Evolutionary conservation across 2,797 vertebrate species (phyloP).

Genomic region (Aeoliscus strigatus): DNA sequence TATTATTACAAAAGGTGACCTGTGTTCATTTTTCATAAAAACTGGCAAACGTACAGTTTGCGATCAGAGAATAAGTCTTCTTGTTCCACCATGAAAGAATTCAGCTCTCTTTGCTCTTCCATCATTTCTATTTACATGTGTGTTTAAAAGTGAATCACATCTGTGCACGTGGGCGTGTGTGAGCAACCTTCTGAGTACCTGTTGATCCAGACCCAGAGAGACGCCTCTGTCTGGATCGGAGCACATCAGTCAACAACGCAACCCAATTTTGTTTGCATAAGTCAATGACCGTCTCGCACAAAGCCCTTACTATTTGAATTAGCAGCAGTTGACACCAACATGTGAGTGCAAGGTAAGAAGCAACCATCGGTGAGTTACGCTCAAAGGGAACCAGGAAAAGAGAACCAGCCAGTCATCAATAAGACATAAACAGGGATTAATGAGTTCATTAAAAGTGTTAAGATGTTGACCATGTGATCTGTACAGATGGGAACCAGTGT

Average conservation of each 20-base stretch:
- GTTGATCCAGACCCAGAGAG: slow-evolving; percentile 31
- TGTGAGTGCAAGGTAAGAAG: slow-evolving; percentile 29
- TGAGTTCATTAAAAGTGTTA: no score
- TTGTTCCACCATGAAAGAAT: no score
- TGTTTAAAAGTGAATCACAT: no score
- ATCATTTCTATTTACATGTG: slow-evolving; percentile 2
- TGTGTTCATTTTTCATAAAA: no score
- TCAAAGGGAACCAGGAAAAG: slow-evolving; percentile 1
- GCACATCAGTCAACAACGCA: slow-evolving; percentile 48
- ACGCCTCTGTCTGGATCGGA: slow-evolving; percentile 30
- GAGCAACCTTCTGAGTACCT: slow-evolving; percentile 13
- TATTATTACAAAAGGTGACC: no score
- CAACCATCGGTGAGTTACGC: slow-evolving; percentile 1
- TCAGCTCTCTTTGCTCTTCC: not conserved
- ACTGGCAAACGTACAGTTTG: no score
- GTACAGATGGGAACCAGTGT: slow-evolving; percentile 6
- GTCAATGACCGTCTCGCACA: slow-evolving; percentile 41
- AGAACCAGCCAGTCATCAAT: no score
- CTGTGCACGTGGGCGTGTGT: slow-evolving; percentile 6
- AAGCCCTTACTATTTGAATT: slow-evolving; percentile 47
- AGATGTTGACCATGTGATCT: slow-evolving; percentile 18
- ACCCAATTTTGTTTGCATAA: slow-evolving; percentile 48
- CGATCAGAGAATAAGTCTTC: no score
- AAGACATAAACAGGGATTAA: no score
- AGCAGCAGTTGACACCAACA: slow-evolving; percentile 38